Percentiles rank a stretch among this genome's conserved stretches.
These are phyloP conservation scores for Dioctria rufipes DNA, from an alignment of 2,888 invertebrate genomes.

Conservation along the genomic window DNA sequence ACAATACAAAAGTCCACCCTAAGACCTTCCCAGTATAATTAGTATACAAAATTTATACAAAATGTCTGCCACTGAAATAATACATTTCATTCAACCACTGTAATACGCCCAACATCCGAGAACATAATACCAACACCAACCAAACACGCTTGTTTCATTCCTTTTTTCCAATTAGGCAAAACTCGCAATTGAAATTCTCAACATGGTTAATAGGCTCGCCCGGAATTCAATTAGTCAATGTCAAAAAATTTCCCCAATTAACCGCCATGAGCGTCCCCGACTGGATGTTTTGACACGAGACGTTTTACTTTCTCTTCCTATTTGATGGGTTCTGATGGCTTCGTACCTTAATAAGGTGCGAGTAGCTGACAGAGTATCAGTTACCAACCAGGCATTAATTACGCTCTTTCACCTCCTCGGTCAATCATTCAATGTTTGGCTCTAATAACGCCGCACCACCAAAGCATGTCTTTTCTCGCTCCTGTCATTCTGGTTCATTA, in stretches of 20 bases:
- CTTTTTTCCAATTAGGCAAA: no score
- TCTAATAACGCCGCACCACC: slow-evolving; percentile 46
- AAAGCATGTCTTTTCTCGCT: slow-evolving; percentile 56
- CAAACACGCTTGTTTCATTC: no score
- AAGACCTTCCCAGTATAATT: no score
- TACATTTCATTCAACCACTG: no score
- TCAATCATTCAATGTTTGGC: slow-evolving; percentile 55
- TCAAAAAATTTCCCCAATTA: slow-evolving; percentile 42
- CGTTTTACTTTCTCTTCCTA: slow-evolving; percentile 46
- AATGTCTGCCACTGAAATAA: no score
- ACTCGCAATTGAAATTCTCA: no score
- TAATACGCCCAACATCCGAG: no score
- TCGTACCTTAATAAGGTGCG: slow-evolving; percentile 17
- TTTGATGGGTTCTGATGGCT: background rate
- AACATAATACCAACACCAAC: no score
- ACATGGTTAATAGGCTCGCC: no score
- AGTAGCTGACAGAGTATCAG: slow-evolving; percentile 48
- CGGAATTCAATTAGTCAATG: slow-evolving; percentile 47
- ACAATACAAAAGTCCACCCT: no score
- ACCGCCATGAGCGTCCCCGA: background rate
- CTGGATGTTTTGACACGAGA: background rate
- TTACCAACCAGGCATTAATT: slow-evolving; percentile 44
- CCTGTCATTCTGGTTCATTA: slow-evolving; percentile 57
- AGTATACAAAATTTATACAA: no score
- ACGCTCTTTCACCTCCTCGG: slow-evolving; percentile 43